These are phyloP conservation scores for Aplochiton taeniatus DNA, from an alignment of 2,797 vertebrate species.

Conservation along the genomic window DNA sequence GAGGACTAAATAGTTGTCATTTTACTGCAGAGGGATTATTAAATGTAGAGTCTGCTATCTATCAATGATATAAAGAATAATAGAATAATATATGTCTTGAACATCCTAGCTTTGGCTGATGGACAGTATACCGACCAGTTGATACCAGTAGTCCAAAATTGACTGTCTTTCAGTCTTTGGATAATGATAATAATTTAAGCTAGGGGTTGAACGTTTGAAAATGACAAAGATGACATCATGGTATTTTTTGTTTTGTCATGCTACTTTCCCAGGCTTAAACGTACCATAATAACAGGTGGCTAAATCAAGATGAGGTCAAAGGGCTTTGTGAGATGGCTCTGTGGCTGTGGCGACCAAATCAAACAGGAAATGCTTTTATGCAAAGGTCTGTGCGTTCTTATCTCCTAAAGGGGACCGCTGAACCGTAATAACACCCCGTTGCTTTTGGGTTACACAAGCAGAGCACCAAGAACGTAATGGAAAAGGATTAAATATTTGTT, in stretches of 20 bases:
- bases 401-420: conserved; percentile 17
- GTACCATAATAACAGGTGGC: conserved; percentile 51
- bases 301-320: conserved; percentile 44
- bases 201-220: background rate
- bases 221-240: conserved; percentile 13
- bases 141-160: no score
- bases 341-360: background rate
- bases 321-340: conserved; percentile 49
- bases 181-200: background rate
- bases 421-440: conserved; percentile 47
- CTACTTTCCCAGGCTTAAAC: conserved; percentile 17
- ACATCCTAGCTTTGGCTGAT: no score
- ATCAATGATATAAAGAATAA: no score
- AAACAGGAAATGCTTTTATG: background rate
- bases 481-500: conserved; percentile 50
- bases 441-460: conserved; percentile 47
- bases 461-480: conserved; percentile 44
- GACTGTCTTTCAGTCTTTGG: background rate
- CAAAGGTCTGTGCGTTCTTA: conserved; percentile 18
- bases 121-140: no score
- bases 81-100: no score
- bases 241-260: conserved; percentile 15
- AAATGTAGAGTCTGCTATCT: no score
- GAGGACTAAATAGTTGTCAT: no score
- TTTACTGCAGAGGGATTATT: no score